These are phyloP conservation scores for Aphis gossypii DNA, from an alignment of 1,140 invertebrate genomes.

Conservation along the genomic window DNA sequence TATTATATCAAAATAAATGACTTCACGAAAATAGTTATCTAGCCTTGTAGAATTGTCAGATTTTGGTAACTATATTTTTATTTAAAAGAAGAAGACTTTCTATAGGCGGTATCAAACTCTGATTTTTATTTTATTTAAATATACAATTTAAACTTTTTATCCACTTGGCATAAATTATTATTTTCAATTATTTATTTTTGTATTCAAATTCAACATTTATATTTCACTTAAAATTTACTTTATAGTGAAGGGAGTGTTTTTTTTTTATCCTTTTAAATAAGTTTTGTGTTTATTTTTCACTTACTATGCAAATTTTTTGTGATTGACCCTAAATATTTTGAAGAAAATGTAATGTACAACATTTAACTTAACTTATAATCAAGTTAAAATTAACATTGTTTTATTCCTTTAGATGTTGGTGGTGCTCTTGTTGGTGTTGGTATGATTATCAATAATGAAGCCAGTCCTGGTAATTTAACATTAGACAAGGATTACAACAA, in stretches of 20 bases:
- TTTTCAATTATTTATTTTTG: neutral
- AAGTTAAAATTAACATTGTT: conserved; percentile 26
- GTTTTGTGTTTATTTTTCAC: neutral
- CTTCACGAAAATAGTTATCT: too few relatives aligned
- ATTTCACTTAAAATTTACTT: neutral
- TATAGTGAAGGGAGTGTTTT: neutral
- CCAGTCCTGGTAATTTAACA: conserved; percentile 77
- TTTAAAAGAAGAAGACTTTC: too few relatives aligned
- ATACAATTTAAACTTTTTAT: neutral
- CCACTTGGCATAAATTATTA: neutral
- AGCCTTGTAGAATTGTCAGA: too few relatives aligned
- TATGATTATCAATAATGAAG: conserved; percentile 85
- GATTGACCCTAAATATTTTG: neutral
- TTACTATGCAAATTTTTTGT: neutral
- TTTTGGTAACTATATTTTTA: too few relatives aligned
- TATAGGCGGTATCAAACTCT: too few relatives aligned
- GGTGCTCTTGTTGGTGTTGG: conserved; percentile 92
- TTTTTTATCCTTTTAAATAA: neutral
- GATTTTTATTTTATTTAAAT: too few relatives aligned
- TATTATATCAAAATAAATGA: too few relatives aligned
- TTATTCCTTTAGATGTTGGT: conserved; percentile 74
- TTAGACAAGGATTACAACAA: conserved; percentile 97
- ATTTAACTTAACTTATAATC: neutral
- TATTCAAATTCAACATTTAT: neutral
- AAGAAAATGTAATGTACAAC: neutral